A percentile compares a stretch with the other conserved stretches of the same genome.
Conservation (phyloP, 2,888 invertebrate genomes). For the Oscheius sp. region DNA sequence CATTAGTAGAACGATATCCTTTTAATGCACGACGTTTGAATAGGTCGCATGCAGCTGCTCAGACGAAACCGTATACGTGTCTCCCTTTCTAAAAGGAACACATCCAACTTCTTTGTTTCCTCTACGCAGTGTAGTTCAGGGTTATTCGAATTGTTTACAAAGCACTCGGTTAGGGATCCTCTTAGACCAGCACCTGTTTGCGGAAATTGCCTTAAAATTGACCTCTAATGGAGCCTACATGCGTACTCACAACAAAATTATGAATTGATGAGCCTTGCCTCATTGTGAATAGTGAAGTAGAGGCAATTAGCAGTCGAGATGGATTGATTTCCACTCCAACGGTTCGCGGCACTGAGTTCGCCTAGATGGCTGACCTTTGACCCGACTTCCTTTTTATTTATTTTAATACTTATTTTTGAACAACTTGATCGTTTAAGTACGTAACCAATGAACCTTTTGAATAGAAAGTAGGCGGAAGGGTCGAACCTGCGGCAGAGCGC, state of each 20-base stretch:
- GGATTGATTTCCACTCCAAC: conserved; percentile 31
- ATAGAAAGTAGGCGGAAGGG: conserved; percentile 27
- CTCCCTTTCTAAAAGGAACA: too few relatives aligned
- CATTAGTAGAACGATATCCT: conserved; percentile 23
- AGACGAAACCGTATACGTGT: too few relatives aligned
- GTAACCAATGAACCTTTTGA: conserved; percentile 19
- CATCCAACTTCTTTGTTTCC: too few relatives aligned
- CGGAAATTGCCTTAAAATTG: not conserved
- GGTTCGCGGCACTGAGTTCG: conserved; percentile 16
- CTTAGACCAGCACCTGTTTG: not conserved
- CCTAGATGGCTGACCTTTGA: conserved; percentile 1
- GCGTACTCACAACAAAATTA: conserved; percentile 20
- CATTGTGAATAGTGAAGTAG: conserved; percentile 23
- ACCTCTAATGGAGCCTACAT: not conserved
- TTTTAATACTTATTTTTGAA: conserved; percentile 1
- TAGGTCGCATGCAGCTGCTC: too few relatives aligned
- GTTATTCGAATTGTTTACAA: too few relatives aligned
- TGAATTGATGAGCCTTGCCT: conserved; percentile 20
- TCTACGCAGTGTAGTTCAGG: too few relatives aligned
- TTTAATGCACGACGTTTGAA: conserved; percentile 18
- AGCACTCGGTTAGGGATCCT: too few relatives aligned
- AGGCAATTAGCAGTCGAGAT: conserved; percentile 26
- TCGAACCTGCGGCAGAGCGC: conserved; percentile 4
- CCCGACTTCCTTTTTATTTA: not conserved
- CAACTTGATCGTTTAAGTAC: conserved; percentile 18